These are phyloP conservation scores for Patella depressa DNA, from an alignment of 2,888 invertebrate genomes.

Conservation along the genomic window DNA sequence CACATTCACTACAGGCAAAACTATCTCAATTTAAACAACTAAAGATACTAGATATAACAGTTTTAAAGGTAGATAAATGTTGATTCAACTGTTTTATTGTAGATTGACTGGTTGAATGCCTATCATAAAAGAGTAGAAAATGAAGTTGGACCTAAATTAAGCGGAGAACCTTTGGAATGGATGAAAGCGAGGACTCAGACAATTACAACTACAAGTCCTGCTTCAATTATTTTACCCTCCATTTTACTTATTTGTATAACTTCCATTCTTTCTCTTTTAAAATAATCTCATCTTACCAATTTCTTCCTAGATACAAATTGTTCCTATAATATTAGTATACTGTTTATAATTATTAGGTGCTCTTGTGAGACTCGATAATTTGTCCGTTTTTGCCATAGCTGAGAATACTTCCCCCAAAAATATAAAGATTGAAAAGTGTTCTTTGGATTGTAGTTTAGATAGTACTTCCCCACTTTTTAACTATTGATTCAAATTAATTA, in stretches of 20 bases:
- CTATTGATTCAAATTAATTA: too few relatives aligned
- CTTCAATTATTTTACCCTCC: background rate
- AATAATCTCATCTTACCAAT: background rate
- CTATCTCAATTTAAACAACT: background rate
- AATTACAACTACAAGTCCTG: background rate
- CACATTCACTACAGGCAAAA: too few relatives aligned
- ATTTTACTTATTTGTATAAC: background rate
- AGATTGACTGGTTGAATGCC: slow-evolving; percentile 62
- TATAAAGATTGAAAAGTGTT: too few relatives aligned
- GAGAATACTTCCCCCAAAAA: too few relatives aligned
- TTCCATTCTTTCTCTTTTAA: background rate
- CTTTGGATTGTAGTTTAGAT: too few relatives aligned
- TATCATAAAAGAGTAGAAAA: slow-evolving; percentile 57
- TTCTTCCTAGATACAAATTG: too few relatives aligned
- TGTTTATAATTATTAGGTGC: too few relatives aligned
- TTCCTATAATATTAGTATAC: too few relatives aligned
- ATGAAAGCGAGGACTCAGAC: slow-evolving; percentile 39
- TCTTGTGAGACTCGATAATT: too few relatives aligned
- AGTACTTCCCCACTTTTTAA: too few relatives aligned
- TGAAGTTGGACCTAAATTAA: slow-evolving; percentile 49
- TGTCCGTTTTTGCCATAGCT: too few relatives aligned
- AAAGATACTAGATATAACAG: background rate
- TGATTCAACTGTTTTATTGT: slow-evolving; percentile 22
- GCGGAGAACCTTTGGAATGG: slow-evolving; percentile 51
- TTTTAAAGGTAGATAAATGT: background rate